Evolutionary conservation across 2,888 invertebrate genomes (phyloP).

Genomic region (Spisula subtruncata): DNA sequence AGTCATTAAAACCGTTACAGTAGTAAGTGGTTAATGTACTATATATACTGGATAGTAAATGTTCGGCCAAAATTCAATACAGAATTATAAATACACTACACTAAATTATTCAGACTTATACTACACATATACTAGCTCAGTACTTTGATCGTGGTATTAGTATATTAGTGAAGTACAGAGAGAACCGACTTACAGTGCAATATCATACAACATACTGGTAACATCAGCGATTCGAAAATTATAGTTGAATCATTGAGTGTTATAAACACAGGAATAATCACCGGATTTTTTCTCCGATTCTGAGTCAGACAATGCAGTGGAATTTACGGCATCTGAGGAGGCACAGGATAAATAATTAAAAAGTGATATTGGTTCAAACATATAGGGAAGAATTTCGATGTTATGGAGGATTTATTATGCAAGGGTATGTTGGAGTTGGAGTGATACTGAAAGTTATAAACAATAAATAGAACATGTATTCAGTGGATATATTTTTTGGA

Average conservation of each 20-base stretch:
- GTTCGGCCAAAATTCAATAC: background rate
- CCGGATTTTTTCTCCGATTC: background rate
- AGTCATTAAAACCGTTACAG: background rate
- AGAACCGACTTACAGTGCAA: background rate
- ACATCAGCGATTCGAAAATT: background rate
- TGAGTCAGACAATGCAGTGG: constrained; percentile 19
- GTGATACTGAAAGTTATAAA: background rate
- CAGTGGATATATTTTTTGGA: background rate
- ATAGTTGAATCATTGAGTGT: constrained; percentile 1
- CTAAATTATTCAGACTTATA: background rate
- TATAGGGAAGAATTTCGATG: background rate
- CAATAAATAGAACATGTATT: background rate
- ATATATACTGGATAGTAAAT: no score
- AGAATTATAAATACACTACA: background rate
- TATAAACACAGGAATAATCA: background rate
- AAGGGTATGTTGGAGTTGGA: background rate
- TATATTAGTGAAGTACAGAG: background rate
- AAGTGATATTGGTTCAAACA: background rate
- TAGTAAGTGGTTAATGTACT: background rate
- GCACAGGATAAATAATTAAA: background rate
- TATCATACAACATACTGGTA: background rate
- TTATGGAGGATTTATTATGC: background rate
- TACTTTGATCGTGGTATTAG: no score
- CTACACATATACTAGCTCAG: background rate
- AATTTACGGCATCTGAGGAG: background rate